These are phyloP conservation scores for Cercopithecus mona DNA, from an alignment of 2,113 vertebrate species.

Conservation along the genomic window DNA sequence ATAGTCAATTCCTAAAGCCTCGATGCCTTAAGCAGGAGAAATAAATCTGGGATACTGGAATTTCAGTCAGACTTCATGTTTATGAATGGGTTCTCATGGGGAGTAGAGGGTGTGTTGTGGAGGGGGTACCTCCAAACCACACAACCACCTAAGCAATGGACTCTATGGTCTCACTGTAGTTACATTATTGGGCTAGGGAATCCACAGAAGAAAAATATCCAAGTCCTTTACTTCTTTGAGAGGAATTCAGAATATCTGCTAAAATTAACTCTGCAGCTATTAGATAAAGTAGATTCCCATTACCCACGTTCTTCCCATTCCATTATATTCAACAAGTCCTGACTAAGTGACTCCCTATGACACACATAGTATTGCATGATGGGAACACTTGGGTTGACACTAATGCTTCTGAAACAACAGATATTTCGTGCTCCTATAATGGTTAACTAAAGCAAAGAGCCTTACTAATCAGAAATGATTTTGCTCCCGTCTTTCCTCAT, in stretches of 20 bases:
- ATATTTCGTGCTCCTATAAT: background rate
- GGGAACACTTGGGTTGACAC: background rate
- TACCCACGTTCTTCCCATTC: background rate
- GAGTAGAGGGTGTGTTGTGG: background rate
- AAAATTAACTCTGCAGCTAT: conserved; percentile 25
- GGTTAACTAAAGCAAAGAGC: conserved; percentile 19
- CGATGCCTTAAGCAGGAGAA: background rate
- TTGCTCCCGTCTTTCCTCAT: background rate
- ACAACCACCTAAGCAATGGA: background rate
- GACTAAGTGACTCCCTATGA: background rate
- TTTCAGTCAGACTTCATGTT: background rate
- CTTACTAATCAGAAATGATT: conserved; percentile 22
- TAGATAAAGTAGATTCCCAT: background rate
- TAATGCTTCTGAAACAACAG: conserved; percentile 24
- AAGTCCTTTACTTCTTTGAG: background rate
- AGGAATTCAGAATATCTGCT: background rate
- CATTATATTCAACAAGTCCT: conserved; percentile 9
- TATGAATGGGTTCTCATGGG: background rate
- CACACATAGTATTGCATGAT: background rate
- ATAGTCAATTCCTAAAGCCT: background rate
- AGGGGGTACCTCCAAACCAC: background rate
- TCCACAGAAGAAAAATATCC: background rate
- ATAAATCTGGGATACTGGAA: background rate
- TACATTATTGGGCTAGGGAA: background rate
- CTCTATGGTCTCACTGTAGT: background rate